Base-by-base conservation (phyloP, 2,888 invertebrate genomes). In the Orchesella flavescens region DNA sequence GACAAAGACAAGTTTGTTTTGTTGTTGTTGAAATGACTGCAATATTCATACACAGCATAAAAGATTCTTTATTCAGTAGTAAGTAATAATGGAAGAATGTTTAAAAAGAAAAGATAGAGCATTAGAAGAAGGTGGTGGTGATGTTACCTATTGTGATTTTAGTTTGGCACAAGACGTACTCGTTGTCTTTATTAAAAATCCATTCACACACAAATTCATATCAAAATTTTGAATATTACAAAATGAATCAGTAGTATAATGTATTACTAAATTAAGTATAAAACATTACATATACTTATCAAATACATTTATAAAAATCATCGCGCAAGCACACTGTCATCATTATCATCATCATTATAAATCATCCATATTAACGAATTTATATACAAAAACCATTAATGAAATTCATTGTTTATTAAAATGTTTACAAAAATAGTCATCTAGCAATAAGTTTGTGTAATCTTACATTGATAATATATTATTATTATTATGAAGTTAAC, bases 101-200 rank as follows among this genome's bases (percentile, higher is more conserved):
- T 59, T 63, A 53, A 34, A 7, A 34, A n/a, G 65, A 79, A 83
- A 75, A 63, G 77, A 83, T 73, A 83, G 83, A 77, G 83, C 76
- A 68, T 12, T 66, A 44, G 76, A 83, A 83, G 83, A 76, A 44
- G 17, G 13, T 57, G 53, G 23, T 43, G 19, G 59, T 34, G 34
- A 34, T 34, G 34, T 34, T 34, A 4, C 34, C 34, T 81, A 63
- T 46, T 61, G 59, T n/a, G 59, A 15, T 53, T 77, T 73, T 49
- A 73, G 83, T 83, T 83, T 83, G 83, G 83, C 83, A 83, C 83
- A 83, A 72, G 78, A 83, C 83, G 61, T 78, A 78, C 73, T 69
- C 78, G 61, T 71, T 83, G 74, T 83, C 73, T 83, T 83, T 83
- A 83, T 83, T 82, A 53, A 63, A 73, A 73, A 66, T 17, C 63